Conservation (phyloP, 2,888 invertebrate genomes). For the Autographa gamma region DNA sequence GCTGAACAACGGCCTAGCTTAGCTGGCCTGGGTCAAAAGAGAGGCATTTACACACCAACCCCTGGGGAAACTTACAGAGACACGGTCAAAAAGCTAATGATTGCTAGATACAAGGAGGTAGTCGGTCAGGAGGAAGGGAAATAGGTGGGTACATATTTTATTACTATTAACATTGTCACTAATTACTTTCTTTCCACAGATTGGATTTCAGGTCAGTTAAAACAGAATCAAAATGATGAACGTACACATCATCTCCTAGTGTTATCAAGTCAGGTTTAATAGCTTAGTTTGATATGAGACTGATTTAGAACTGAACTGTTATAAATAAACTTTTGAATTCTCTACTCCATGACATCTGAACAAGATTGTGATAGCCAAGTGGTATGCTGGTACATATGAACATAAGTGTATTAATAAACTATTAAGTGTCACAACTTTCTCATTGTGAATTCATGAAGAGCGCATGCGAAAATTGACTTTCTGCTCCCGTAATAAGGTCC, state of each 20-base stretch:
- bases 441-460: constrained; percentile 41
- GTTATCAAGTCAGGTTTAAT: constrained; percentile 29
- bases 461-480: constrained; percentile 33
- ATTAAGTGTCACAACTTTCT: constrained; percentile 25
- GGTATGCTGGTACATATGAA: constrained; percentile 13
- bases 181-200: constrained; percentile 68
- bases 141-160: constrained; percentile 78
- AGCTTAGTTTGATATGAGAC: constrained; percentile 18
- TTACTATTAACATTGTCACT: constrained; percentile 51
- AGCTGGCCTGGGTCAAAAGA: constrained; percentile 96
- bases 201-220: constrained; percentile 74
- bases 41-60: constrained; percentile 93
- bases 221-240: constrained; percentile 15
- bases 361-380: constrained; percentile 12
- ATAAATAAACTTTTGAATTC: constrained; percentile 5
- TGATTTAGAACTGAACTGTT: constrained; percentile 12
- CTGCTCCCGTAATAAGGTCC: constrained; percentile 28
- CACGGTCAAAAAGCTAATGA: constrained; percentile 96
- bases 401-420: constrained; percentile 17
- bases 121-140: constrained; percentile 89
- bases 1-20: constrained; percentile 91
- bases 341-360: constrained; percentile 8
- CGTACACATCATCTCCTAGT: constrained; percentile 12
- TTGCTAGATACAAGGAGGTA: constrained; percentile 95
- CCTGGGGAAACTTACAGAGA: constrained; percentile 96